phyloP scores from a whole-genome alignment of 1,140 invertebrate genomes.

The Zaprionus gabonicus region DNA sequence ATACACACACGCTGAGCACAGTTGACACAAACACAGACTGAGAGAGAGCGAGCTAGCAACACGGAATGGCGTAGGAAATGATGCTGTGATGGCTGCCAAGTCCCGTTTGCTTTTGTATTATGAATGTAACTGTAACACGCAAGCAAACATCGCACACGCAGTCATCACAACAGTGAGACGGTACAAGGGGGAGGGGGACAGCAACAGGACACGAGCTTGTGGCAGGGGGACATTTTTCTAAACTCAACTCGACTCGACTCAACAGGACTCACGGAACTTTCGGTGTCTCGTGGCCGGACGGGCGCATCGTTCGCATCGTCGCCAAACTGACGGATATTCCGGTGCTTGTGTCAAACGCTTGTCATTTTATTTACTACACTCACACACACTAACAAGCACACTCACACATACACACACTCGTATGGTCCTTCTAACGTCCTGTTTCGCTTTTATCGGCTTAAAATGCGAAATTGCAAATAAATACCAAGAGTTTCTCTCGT shows the following conservation, averaged over 20 bases:
- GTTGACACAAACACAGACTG: slow-evolving; percentile 35
- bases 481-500: slow-evolving; percentile 57
- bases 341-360: slow-evolving; percentile 81
- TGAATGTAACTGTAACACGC: slow-evolving; percentile 78
- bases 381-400: background rate
- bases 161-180: slow-evolving; percentile 10
- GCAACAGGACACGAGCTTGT: slow-evolving; percentile 19
- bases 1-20: background rate
- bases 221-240: slow-evolving; percentile 43
- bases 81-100: slow-evolving; percentile 66
- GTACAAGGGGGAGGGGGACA: too few relatives aligned
- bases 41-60: slow-evolving; percentile 14
- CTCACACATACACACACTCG: slow-evolving; percentile 1
- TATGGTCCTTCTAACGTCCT: slow-evolving; percentile 1
- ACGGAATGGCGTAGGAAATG: slow-evolving; percentile 77
- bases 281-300: slow-evolving; percentile 49
- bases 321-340: slow-evolving; percentile 79
- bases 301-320: slow-evolving; percentile 70
- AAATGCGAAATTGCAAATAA: slow-evolving; percentile 81
- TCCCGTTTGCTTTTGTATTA: slow-evolving; percentile 78
- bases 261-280: slow-evolving; percentile 40
- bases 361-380: slow-evolving; percentile 68
- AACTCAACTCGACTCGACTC: slow-evolving; percentile 34
- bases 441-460: slow-evolving; percentile 75
- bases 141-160: slow-evolving; percentile 69